phyloP scores from a whole-genome alignment of 2,797 vertebrate genomes.

The Bradypodion ventrale region DNA sequence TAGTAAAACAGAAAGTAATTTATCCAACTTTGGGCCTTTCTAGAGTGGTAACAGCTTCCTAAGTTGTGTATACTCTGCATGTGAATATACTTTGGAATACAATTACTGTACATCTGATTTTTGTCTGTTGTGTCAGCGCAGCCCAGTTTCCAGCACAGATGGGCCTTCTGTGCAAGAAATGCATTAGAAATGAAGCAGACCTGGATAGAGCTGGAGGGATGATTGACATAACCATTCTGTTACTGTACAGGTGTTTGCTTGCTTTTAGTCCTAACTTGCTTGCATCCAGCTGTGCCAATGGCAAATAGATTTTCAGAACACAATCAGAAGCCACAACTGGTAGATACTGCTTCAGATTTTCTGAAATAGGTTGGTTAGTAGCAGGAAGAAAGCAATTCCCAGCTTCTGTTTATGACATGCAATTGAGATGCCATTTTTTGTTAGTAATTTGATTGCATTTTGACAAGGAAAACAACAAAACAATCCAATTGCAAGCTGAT shows the following conservation, averaged over 20 bases:
- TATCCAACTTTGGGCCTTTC: neutral
- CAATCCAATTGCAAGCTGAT: neutral
- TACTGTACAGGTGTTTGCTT: neutral
- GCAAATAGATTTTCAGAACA: neutral
- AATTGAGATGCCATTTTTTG: neutral
- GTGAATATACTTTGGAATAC: neutral
- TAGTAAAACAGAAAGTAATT: neutral
- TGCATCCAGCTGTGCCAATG: neutral
- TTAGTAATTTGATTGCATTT: neutral
- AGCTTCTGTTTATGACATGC: neutral
- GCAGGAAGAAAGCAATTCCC: neutral
- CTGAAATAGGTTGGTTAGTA: neutral
- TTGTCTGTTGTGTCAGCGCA: neutral
- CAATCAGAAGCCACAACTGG: neutral
- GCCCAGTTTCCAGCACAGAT: conserved; percentile 8
- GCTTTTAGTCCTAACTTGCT: neutral
- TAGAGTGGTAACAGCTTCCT: neutral
- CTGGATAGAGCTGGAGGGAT: neutral
- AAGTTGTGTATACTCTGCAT: neutral
- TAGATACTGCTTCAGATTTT: neutral
- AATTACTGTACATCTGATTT: neutral
- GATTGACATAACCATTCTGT: neutral
- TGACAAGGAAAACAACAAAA: neutral
- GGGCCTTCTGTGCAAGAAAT: neutral
- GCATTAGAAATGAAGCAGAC: neutral